These are phyloP conservation scores for Nesogale talazaci DNA, from an alignment of 2,113 vertebrate genomes.

Conservation along the genomic window DNA sequence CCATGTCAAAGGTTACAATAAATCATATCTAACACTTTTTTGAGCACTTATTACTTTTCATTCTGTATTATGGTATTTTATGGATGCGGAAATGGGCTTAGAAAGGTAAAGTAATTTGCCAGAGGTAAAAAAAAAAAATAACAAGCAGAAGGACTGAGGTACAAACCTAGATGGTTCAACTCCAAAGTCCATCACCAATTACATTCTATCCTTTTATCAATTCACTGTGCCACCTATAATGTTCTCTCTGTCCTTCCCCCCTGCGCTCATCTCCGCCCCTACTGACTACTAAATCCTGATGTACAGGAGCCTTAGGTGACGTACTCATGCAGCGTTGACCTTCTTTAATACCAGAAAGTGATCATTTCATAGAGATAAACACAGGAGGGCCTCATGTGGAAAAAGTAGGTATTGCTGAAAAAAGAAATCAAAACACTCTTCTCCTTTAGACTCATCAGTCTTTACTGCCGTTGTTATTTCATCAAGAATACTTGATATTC, in stretches of 20 bases:
- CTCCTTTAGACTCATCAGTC: neutral
- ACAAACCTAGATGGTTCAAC: neutral
- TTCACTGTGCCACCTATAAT: neutral
- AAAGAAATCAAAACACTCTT: neutral
- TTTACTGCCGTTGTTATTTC: slow-evolving; percentile 20
- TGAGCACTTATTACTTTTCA: neutral
- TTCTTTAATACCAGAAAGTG: neutral
- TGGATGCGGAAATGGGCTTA: neutral
- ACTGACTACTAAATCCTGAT: slow-evolving; percentile 13
- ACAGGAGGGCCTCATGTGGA: slow-evolving; percentile 79
- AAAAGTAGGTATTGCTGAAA: slow-evolving; percentile 56
- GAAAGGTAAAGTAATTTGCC: neutral
- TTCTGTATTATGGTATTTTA: neutral
- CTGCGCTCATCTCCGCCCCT: neutral
- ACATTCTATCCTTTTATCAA: neutral
- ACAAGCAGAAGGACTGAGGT: neutral
- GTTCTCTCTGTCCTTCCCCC: neutral
- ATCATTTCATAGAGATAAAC: slow-evolving; percentile 74
- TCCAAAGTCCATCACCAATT: neutral
- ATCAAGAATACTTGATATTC: neutral
- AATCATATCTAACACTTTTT: neutral
- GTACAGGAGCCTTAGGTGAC: neutral
- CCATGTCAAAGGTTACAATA: slow-evolving; percentile 17
- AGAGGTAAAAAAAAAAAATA: slow-evolving; percentile 6
- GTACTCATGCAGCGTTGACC: slow-evolving; percentile 15